phyloP scores from a whole-genome alignment of 1,140 invertebrate genomes.

The Ceratina japonica region DNA sequence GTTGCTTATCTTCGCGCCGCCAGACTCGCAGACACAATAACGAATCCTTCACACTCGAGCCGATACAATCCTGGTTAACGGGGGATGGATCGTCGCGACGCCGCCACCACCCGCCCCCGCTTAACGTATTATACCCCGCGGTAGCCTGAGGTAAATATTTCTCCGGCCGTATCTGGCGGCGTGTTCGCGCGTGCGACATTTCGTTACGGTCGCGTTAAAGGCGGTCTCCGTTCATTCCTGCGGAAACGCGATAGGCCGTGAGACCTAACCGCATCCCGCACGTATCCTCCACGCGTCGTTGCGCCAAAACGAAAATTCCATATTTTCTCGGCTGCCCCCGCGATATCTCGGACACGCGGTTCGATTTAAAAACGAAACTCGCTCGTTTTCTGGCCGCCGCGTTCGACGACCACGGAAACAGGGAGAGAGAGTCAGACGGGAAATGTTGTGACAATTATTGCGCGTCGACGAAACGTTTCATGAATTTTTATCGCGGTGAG shows the following conservation, averaged over 20 bases:
- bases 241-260: slow-evolving; percentile 73
- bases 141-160: slow-evolving; percentile 58
- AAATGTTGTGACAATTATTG: too few relatives aligned
- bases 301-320: slow-evolving; percentile 45
- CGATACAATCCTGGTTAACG: slow-evolving; percentile 68
- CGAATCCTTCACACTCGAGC: slow-evolving; percentile 70
- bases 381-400: too few relatives aligned
- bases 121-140: slow-evolving; percentile 44
- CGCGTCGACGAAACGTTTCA: too few relatives aligned
- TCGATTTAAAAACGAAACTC: not conserved
- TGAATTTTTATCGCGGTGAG: too few relatives aligned
- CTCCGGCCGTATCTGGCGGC: slow-evolving; percentile 33
- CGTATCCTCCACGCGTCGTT: slow-evolving; percentile 42
- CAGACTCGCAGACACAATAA: slow-evolving; percentile 63
- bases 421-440: too few relatives aligned
- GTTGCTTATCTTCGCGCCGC: slow-evolving; percentile 56
- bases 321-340: slow-evolving; percentile 31
- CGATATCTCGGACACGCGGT: slow-evolving; percentile 1
- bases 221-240: slow-evolving; percentile 69
- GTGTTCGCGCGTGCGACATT: slow-evolving; percentile 48
- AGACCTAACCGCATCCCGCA: slow-evolving; percentile 21
- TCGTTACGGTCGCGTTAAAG: slow-evolving; percentile 67
- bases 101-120: slow-evolving; percentile 64
- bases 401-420: not conserved
- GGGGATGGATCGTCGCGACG: slow-evolving; percentile 23